These are phyloP conservation scores for Apis cerana DNA, from an alignment of 1,140 invertebrate species.

Conservation along the genomic window DNA sequence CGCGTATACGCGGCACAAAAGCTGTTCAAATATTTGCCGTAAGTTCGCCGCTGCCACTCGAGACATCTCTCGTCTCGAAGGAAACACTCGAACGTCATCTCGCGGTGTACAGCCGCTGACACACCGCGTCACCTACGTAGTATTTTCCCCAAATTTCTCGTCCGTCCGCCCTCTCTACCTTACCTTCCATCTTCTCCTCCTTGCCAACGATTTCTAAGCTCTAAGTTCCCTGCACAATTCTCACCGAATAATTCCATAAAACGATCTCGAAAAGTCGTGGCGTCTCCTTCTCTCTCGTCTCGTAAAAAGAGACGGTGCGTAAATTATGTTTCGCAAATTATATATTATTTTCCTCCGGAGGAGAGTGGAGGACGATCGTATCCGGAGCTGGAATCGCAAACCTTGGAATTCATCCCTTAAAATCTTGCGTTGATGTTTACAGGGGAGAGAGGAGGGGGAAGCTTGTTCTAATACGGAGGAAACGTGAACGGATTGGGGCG, in stretches of 20 bases:
- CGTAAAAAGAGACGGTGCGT: not conserved
- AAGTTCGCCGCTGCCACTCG: not conserved
- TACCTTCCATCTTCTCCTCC: not conserved
- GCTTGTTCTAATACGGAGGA: slow-evolving; percentile 19
- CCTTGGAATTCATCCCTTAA: slow-evolving; percentile 43
- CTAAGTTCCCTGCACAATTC: too few relatives aligned
- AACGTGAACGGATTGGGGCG: slow-evolving; percentile 17
- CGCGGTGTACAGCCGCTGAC: not conserved
- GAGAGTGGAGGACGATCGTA: too few relatives aligned
- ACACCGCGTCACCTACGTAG: not conserved
- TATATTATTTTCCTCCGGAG: too few relatives aligned
- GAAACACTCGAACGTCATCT: not conserved
- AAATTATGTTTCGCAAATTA: not conserved
- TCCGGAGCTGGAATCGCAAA: slow-evolving; percentile 14
- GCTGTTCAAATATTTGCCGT: not conserved
- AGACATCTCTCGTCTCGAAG: not conserved
- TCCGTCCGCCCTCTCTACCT: too few relatives aligned
- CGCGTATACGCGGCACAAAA: not conserved
- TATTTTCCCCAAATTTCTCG: too few relatives aligned
- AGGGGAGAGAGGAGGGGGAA: not conserved
- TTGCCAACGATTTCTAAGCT: too few relatives aligned
- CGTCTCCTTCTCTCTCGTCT: not conserved
- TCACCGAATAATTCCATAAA: too few relatives aligned
- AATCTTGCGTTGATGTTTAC: slow-evolving; percentile 30
- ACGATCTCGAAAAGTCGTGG: too few relatives aligned